Base-by-base conservation (phyloP, 2,888 invertebrate species). In the Uloborus plumipes region DNA sequence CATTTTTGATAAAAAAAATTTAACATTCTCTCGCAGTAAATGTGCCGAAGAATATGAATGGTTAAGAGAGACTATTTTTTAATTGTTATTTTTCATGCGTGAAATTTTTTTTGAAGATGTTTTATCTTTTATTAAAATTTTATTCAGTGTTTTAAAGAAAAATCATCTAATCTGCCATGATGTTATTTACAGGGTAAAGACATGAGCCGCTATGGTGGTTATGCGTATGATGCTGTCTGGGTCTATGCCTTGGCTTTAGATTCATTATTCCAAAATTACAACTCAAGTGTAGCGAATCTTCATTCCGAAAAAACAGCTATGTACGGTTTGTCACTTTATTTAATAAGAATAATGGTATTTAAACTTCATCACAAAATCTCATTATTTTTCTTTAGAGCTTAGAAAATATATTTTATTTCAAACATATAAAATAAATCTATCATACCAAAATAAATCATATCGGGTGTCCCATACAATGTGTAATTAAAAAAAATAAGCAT, bases 141-240 rank as follows among this genome's bases (percentile, higher is more conserved):
- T 14, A 55, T 9, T 9, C 3, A 39, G 3, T 39, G 9, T 39
- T 39, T 9, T 1, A 39, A 39, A 39, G 39, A 1, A 39, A 39
- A 39, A 39, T 39, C 7, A 39, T 9, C 11, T 39, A 39, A 39
- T 39, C 6, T 39, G 7, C 9, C 3, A 39, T 39, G 39, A 39
- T 39, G 39, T 39, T 50, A 50, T 58, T 73, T 75, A 58, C 67
- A 74, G 83, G 22, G 58, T 1, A 69, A 64, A n/a, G 86, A 88
- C 26, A 88, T 89, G 11, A 93, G 93, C 0, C 91, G 92, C 85
- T 94, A 93, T 88, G 93, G 93, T 0, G 93, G 93, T 0, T 94
- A 92, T 88, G 93, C 94, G 0, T 95, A 95, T 87, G 95, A 95
- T 89, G 94, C 94, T 0, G 93, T 94, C 70, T 95, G 95, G 94